Evolutionary conservation across 2,797 vertebrate genomes (phyloP).

Genomic region (Cyclopterus lumpus): DNA sequence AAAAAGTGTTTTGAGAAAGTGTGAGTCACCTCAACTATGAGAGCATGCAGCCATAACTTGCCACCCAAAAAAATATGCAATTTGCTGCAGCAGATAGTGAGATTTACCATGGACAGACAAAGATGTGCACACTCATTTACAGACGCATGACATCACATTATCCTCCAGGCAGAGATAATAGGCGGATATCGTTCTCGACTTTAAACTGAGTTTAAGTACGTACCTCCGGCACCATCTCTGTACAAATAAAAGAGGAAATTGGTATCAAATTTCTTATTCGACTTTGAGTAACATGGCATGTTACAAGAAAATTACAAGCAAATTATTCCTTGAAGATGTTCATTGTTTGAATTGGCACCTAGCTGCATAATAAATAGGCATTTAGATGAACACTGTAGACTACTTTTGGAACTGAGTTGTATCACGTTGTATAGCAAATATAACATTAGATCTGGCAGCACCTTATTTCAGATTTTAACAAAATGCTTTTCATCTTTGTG

Average conservation of each 20-base stretch:
- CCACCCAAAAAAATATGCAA: too few species aligned
- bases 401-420: slow-evolving; percentile 1
- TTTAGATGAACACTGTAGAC: not conserved
- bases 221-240: not conserved
- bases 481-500: slow-evolving; percentile 10
- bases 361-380: too few species aligned
- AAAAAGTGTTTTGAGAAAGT: too few species aligned
- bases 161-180: too few species aligned
- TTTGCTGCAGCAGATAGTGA: too few species aligned
- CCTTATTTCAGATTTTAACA: slow-evolving; percentile 7
- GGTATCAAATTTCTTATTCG: not conserved
- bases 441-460: not conserved
- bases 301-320: not conserved
- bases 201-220: not conserved
- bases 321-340: not conserved
- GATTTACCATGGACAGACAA: too few species aligned
- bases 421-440: not conserved
- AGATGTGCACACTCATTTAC: too few species aligned
- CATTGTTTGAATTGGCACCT: not conserved
- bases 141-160: too few species aligned
- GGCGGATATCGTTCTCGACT: not conserved
- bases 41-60: too few species aligned
- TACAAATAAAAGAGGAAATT: not conserved
- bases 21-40: too few species aligned
- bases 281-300: not conserved